These are phyloP conservation scores for Drosophila kambysellisi DNA, from an alignment of 2,888 invertebrate species.

Conservation along the genomic window DNA sequence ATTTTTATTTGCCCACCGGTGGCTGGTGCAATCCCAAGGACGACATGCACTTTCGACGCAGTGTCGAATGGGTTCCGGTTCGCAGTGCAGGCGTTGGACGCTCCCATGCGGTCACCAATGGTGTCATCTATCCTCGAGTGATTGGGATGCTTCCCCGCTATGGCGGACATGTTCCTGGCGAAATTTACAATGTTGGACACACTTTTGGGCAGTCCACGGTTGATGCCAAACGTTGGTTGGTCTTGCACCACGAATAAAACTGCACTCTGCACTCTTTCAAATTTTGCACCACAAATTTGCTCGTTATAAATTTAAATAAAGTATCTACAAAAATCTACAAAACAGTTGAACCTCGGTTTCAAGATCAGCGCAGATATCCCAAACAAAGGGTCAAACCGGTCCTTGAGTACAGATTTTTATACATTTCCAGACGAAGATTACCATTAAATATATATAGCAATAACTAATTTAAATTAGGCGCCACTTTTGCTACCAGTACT, in stretches of 20 bases:
- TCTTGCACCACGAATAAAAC: constrained; percentile 80
- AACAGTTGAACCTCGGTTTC: neutral
- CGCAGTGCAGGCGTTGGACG: constrained; percentile 77
- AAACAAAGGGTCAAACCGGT: constrained; percentile 4
- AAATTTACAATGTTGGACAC: constrained; percentile 90
- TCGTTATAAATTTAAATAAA: constrained; percentile 36
- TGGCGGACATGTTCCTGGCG: constrained; percentile 92
- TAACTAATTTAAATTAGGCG: neutral
- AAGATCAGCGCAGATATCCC: constrained; percentile 13
- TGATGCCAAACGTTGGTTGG: constrained; percentile 91
- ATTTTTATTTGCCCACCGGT: constrained; percentile 87
- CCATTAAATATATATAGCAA: constrained; percentile 38
- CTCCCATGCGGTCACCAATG: constrained; percentile 70
- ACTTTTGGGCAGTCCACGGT: constrained; percentile 91
- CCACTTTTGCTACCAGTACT: neutral
- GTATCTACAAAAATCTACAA: constrained; percentile 1
- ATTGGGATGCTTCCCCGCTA: constrained; percentile 92
- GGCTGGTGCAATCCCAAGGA: constrained; percentile 91
- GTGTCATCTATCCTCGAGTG: constrained; percentile 90
- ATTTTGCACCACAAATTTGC: constrained; percentile 15
- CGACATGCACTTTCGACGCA: constrained; percentile 90
- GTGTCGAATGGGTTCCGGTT: constrained; percentile 90
- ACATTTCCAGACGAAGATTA: constrained; percentile 27
- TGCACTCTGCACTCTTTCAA: neutral
- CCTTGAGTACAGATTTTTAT: constrained; percentile 21